Evolutionary conservation across 2,113 vertebrate species (phyloP).

Genomic region (Drymodes brunneopygia): DNA sequence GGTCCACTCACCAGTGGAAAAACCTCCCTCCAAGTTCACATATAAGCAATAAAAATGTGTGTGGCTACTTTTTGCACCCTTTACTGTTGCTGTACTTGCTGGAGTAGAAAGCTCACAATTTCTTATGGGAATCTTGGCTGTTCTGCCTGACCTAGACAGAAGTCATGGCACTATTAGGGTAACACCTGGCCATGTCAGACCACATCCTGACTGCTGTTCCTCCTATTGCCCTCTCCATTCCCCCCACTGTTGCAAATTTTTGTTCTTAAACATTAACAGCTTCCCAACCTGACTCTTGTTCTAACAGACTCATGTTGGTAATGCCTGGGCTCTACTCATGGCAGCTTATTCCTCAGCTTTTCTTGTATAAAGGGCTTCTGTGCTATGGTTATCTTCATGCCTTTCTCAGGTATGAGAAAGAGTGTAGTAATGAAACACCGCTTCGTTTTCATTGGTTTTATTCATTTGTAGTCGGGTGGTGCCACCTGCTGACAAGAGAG

Average conservation of each 20-base stretch:
- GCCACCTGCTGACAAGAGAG: not conserved
- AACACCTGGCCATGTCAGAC: not conserved
- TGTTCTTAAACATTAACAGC: not conserved
- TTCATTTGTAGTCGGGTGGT: not conserved
- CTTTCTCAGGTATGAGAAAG: not conserved
- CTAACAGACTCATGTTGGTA: not conserved
- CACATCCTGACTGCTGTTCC: not conserved
- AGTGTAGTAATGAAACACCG: rapidly evolving
- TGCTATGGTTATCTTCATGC: not conserved
- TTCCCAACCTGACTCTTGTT: not conserved
- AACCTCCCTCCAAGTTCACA: not conserved
- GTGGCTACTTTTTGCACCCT: not conserved
- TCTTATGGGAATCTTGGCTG: not conserved
- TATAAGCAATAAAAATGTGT: not conserved
- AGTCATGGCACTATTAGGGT: not conserved
- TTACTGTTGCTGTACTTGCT: not conserved
- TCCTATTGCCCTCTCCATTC: not conserved
- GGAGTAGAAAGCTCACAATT: not conserved
- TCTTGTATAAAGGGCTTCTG: not conserved
- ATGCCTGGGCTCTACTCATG: not conserved
- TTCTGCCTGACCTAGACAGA: not conserved
- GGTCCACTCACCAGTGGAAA: not conserved
- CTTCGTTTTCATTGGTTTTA: not conserved
- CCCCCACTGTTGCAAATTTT: rapidly evolving
- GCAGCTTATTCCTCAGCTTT: not conserved